A percentile compares a stretch with the other conserved stretches of the same genome.
phyloP scores from a whole-genome alignment of 2,113 vertebrate species.

The Clarias batrachus region DNA sequence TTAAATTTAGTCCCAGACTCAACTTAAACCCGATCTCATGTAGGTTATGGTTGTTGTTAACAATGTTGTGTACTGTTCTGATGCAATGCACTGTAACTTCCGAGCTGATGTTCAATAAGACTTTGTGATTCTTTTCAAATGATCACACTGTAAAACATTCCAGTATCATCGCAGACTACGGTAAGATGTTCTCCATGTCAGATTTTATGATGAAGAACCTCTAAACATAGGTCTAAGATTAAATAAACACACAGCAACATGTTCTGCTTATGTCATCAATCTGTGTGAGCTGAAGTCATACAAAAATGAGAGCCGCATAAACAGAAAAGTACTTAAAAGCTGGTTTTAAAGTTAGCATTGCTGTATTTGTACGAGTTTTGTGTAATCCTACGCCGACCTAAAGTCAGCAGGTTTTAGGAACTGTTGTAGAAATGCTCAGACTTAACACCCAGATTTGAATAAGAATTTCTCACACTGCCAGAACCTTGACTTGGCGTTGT shows the following conservation, averaged over 20 bases:
- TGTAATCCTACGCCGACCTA: background rate
- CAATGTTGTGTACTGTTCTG: constrained; percentile 20
- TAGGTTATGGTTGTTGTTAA: background rate
- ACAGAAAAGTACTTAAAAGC: background rate
- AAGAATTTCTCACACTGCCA: background rate
- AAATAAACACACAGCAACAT: too few species aligned
- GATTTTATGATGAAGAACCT: background rate
- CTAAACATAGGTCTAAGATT: background rate
- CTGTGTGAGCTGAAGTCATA: background rate
- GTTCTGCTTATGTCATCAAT: background rate
- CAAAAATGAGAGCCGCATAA: too few species aligned
- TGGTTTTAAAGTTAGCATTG: background rate
- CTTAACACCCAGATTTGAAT: background rate
- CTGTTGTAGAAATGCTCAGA: too few species aligned
- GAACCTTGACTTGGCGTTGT: background rate
- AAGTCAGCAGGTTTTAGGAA: background rate
- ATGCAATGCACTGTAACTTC: constrained; percentile 25
- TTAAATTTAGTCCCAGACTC: constrained; percentile 43
- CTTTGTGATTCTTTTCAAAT: background rate
- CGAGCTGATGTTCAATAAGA: background rate
- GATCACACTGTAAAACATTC: background rate
- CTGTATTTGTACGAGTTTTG: background rate
- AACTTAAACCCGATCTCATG: constrained; percentile 29
- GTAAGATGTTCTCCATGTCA: background rate
- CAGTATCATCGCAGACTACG: background rate